Base-by-base conservation (phyloP, 2,797 vertebrate species). In the Ataeniobius toweri region DNA sequence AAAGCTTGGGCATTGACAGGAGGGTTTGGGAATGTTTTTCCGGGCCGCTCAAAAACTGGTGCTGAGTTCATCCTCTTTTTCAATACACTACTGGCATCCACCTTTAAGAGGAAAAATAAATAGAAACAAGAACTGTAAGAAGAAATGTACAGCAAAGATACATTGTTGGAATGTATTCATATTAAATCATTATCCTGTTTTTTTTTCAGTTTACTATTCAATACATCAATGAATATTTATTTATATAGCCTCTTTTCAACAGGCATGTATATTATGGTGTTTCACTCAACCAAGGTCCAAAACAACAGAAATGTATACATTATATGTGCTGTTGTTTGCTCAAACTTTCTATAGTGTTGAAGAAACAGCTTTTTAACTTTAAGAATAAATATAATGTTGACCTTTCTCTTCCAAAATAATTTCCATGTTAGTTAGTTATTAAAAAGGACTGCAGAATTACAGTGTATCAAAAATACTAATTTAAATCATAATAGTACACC, bases 41-140 rank as follows among this genome's bases (percentile, higher is more conserved):
- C 94, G 16, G 95, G 86, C 12, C 95, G 90, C 5, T 96, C 95
- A 70, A 95, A 92, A 26, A 95, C 94, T 4, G 95, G 89, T 36
- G 96, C 41, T 0, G 97, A 96, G 86, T 97, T 98, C 77, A 97
- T 92, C 91, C 98, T 93, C 90, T 97, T 98, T 95, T 99, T 99
- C 90, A 99, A 86, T 77, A 96, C 94, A 51, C 95, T 97, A 31
- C 93, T 96, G 76, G 96, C 92, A 74, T 98, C 97, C 83, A 96
- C 92, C 91, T 94, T 89, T 36, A 73, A 73, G 51, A 82, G 14
- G 48, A 8, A 83, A 36, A 80, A 18, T 80, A 22, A 5, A 61
- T 48, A 72, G 1, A 75, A 50, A 81, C 10, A 71, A 26, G 75
- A 72, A 85, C 5, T 65, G 5, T 79, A 59, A 81, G 26, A 70